Conservation (phyloP, 2,797 vertebrate species). For the Pyrocephalus nanus region DNA sequence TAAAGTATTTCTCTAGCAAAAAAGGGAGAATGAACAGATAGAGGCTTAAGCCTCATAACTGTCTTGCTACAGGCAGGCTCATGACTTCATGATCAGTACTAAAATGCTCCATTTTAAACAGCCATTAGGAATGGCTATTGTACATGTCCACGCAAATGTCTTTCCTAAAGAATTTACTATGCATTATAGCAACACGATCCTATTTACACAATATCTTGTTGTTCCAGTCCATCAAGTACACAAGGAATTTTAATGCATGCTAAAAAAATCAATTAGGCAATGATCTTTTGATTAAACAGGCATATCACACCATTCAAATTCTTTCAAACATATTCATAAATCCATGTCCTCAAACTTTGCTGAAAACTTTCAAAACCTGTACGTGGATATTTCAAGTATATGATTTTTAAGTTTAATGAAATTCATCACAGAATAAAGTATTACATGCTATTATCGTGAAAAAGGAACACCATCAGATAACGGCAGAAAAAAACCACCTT, state of each 20-base stretch:
- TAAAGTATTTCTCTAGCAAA: background rate
- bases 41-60: background rate
- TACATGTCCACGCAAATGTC: background rate
- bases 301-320: background rate
- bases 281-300: conserved; percentile 47
- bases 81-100: background rate
- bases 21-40: background rate
- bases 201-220: conserved; percentile 45
- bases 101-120: background rate
- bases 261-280: conserved; percentile 48
- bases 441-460: background rate
- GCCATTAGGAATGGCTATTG: background rate
- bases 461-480: background rate
- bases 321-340: conserved; percentile 16
- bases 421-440: background rate
- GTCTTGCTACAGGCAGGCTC: background rate
- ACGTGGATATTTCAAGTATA: background rate
- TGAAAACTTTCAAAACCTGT: background rate
- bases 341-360: background rate
- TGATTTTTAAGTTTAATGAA: background rate
- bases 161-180: conserved; percentile 25
- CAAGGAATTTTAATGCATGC: conserved; percentile 31
- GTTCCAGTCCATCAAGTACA: conserved; percentile 44
- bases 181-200: background rate
- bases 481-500: background rate